These are phyloP conservation scores for Halocaridina rubra DNA, from an alignment of 2,888 invertebrate species.

Conservation along the genomic window DNA sequence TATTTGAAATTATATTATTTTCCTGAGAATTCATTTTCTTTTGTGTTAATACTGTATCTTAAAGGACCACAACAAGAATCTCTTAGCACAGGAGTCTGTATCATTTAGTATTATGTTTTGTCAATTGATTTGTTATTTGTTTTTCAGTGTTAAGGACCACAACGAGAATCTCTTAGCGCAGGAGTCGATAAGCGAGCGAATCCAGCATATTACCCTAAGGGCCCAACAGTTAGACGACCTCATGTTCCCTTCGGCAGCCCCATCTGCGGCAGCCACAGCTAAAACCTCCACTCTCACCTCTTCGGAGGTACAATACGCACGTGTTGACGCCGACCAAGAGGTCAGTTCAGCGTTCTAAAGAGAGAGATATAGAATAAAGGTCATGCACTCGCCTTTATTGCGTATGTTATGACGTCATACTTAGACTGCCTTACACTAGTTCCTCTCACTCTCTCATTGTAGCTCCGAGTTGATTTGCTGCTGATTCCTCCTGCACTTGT, in stretches of 20 bases:
- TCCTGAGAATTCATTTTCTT: no score
- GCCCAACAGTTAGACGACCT: conserved; percentile 61
- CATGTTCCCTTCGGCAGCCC: conserved; percentile 46
- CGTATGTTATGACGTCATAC: no score
- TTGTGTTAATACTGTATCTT: no score
- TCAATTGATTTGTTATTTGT: no score
- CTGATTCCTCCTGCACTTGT: no score
- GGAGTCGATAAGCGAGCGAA: conserved; percentile 61
- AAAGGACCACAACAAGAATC: conserved; percentile 54
- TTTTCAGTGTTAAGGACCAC: conserved; percentile 45
- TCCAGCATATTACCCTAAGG: conserved; percentile 51
- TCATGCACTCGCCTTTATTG: no score
- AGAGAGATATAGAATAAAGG: not conserved
- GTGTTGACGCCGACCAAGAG: conserved; percentile 37
- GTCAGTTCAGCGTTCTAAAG: conserved; percentile 48
- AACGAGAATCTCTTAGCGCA: conserved; percentile 62
- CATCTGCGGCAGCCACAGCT: not conserved
- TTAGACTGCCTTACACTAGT: no score
- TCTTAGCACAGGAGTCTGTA: conserved; percentile 60
- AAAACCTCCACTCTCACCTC: not conserved
- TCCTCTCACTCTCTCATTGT: no score
- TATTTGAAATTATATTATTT: no score
- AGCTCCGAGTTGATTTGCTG: no score
- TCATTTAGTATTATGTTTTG: no score
- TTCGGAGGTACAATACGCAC: not conserved